Evolutionary conservation across 2,113 vertebrate species (phyloP).

Genomic region (Furnarius figulus): DNA sequence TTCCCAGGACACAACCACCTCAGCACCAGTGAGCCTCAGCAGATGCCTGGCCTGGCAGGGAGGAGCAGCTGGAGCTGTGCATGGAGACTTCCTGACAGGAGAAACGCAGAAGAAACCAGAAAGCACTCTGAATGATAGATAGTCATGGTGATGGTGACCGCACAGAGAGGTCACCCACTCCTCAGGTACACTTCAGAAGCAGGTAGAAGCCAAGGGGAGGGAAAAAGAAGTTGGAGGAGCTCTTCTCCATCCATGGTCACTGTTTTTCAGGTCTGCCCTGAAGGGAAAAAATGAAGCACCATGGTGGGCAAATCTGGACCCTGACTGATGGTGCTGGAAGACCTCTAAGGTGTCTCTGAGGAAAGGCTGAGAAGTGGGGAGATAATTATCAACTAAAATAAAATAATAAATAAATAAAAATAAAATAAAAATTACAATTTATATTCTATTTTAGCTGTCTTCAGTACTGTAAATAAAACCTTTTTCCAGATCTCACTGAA

Average conservation of each 20-base stretch:
- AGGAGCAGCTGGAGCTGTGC: rapidly evolving
- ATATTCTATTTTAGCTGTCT: background rate
- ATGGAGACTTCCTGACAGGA: background rate
- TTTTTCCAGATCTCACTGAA: background rate
- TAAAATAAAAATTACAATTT: background rate
- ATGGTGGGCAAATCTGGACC: rapidly evolving
- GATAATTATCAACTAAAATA: background rate
- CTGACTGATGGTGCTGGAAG: background rate
- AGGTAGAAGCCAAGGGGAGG: background rate
- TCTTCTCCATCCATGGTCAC: background rate
- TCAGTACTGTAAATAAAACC: background rate
- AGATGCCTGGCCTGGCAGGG: background rate
- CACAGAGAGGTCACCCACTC: rapidly evolving
- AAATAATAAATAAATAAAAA: no score
- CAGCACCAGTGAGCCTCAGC: rapidly evolving
- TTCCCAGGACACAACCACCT: background rate
- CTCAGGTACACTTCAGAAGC: rapidly evolving
- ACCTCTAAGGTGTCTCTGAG: background rate
- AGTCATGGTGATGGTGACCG: background rate
- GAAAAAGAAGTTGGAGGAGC: background rate
- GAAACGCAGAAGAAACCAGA: background rate
- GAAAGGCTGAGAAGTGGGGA: background rate
- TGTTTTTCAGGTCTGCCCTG: background rate
- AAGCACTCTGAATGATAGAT: background rate
- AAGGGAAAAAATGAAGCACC: background rate